A percentile compares a stretch with the other conserved stretches of the same genome.
Evolutionary conservation across 2,113 vertebrate genomes (phyloP).

Genomic region (Coreoperca whiteheadi): DNA sequence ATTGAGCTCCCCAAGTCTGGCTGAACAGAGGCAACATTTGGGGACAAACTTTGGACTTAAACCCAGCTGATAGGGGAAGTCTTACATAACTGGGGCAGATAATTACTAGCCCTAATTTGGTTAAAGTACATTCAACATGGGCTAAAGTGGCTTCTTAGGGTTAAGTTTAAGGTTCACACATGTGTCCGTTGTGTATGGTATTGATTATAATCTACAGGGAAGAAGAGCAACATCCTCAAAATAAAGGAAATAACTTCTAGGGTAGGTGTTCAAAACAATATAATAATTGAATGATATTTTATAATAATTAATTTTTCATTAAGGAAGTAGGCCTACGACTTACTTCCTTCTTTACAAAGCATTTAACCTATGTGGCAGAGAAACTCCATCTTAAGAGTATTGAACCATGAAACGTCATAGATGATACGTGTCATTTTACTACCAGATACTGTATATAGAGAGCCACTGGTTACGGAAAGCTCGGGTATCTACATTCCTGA

Average conservation of each 20-base stretch:
- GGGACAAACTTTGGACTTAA: constrained; percentile 27
- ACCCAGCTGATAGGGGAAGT: not conserved
- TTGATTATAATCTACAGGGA: not conserved
- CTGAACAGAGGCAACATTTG: not conserved
- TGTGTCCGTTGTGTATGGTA: not conserved
- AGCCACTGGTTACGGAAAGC: not conserved
- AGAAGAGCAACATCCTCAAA: not conserved
- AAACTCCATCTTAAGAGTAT: not conserved
- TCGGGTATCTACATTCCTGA: not conserved
- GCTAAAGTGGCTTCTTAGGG: not conserved
- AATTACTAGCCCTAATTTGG: not conserved
- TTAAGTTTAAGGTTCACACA: not conserved
- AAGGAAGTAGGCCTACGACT: not conserved
- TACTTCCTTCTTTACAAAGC: not conserved
- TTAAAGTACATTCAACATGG: not conserved
- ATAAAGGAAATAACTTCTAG: not conserved
- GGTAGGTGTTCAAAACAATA: not conserved
- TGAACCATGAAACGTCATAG: not conserved
- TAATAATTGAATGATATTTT: too few species aligned
- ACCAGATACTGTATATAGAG: not conserved
- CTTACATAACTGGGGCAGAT: not conserved
- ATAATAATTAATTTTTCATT: not conserved
- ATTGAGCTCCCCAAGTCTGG: not conserved
- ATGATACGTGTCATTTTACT: constrained; percentile 47
- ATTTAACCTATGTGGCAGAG: not conserved